Base-by-base conservation (phyloP, 2,797 vertebrate genomes). In the Anguilla anguilla region DNA sequence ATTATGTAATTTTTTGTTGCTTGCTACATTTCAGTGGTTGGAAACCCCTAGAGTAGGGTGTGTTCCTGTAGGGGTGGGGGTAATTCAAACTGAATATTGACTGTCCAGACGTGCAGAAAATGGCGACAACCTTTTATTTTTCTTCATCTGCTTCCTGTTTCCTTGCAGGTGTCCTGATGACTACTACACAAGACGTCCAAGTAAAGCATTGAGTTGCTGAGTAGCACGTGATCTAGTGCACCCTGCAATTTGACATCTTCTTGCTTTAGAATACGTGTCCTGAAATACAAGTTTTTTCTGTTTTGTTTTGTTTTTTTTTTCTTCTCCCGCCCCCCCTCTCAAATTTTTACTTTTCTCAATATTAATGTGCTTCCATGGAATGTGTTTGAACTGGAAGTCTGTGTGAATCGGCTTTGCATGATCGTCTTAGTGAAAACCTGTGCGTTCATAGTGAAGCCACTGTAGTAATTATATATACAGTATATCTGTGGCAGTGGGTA, bases 221-320 rank as follows among this genome's bases (percentile, higher is more conserved):
- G 92, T 91, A 93, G 92, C 94, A 93, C 93, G 91, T 91, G 64
- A 72, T 91, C 86, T 90, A 94, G 95, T 94, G 93, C 94, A 90
- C 91, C 91, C 91, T 93, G 91, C 91, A 88, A 91, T 89, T 93
- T 88, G 85, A 91, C 43, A 39, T 90, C 25, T 90, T 90, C 79
- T 28, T 43, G 11, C 49, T 81, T 81, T 81, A 81, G 77, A 49
- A 46, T 49, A 92, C 86, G 91, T 93, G 93, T 49, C 86, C 59
- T 22, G 22, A 49, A n/a, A 77, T 13, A 39, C 43, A 22, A 46
- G 17, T 5, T 13, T 43, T 25, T 17, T 25, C n/a, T 1, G 35
- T 35, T 35, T 35, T 35, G 35, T 35, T 35, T 31, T 31, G 31
- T 31, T 49, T 35, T 35, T 81, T 19, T 2, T 79, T 46, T 46